These are phyloP conservation scores for Lycia hirtaria DNA, from an alignment of 2,888 invertebrate species.

Conservation along the genomic window DNA sequence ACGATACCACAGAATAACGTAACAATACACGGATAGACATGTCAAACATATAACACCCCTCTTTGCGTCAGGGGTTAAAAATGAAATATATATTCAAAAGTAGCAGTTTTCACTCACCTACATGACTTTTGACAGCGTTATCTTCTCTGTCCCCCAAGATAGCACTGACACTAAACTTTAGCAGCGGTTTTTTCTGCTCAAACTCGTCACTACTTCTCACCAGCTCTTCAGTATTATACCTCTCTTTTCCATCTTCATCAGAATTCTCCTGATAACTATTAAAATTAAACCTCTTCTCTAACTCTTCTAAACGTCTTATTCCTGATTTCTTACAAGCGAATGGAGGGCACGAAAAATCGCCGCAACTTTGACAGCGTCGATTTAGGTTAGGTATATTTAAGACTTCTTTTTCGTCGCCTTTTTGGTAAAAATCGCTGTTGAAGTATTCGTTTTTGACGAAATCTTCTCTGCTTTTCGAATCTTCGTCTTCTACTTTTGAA, in stretches of 20 bases:
- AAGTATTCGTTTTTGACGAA: constrained; percentile 72
- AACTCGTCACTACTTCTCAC: constrained; percentile 74
- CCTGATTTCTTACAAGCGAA: constrained; percentile 79
- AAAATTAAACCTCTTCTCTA: constrained; percentile 75
- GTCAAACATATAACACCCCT: too few relatives aligned
- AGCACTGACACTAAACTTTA: constrained; percentile 97
- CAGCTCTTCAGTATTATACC: constrained; percentile 69
- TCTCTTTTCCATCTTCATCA: constrained; percentile 69
- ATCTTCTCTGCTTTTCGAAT: constrained; percentile 53
- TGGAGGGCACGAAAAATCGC: constrained; percentile 83
- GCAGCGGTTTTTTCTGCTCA: constrained; percentile 88
- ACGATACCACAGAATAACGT: too few relatives aligned
- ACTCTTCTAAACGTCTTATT: constrained; percentile 69
- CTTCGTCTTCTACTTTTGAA: constrained; percentile 63
- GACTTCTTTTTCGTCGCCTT: constrained; percentile 71
- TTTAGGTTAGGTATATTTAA: constrained; percentile 70
- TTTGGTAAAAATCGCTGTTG: constrained; percentile 65
- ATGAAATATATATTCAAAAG: background rate
- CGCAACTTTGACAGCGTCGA: constrained; percentile 83
- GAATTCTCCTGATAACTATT: constrained; percentile 73
- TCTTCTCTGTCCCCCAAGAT: constrained; percentile 90
- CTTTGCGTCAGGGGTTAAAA: background rate
- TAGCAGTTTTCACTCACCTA: constrained; percentile 62
- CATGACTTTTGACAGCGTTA: constrained; percentile 57
- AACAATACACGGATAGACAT: too few relatives aligned